Base-by-base conservation (phyloP, 2,797 vertebrate genomes). In the Choloepus didactylus region DNA sequence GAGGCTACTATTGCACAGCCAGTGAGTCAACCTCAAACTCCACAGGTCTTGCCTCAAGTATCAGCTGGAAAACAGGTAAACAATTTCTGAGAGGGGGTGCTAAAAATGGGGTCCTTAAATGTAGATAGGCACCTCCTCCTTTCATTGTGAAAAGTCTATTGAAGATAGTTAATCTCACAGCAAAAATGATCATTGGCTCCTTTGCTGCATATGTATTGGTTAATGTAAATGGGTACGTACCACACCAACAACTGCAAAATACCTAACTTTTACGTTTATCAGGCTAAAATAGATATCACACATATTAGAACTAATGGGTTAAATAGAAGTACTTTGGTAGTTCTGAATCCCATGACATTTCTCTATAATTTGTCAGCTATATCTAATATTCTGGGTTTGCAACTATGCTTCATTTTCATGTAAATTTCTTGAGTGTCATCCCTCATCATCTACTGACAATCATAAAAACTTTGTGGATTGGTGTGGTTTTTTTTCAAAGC, bases 11-110 rank as follows among this genome's bases (percentile, higher is more conserved):
- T 98, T 86, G 54, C 97, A 82, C 98, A 98, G 96, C 97, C 98
- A 31, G 91, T 95, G 46, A 97, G 98, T 97, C 98, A 98, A 79
- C 96, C 97, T 92, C 98, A 97, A 0, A 90, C 95, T 82, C 96
- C 97, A 93, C 98, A 98, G 96, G 76, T 98, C 64, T 97, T 98
- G 97, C 98, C 98, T 93, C 99, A 99, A 94, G 97, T 98, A 18
- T 87, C 98, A 97, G 98, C 98, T 95, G 99, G 98, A 95, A 97
- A 99, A 97, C 99, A 99, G 99, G 99, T 99, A 98, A 98, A 95
- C 38, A 41, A 83, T 92, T 95, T 92, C 77, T 90, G 85, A 84
- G 89, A 85, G 89, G 72, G 69, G 46, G 93, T 66, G 9, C 49
- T 69, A 90, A 94, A 69, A 72, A n/a, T 29, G 46, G 38, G 66